Evolutionary conservation across 23 tunicate species (phyloP).

Genomic region (Clavelina lepadiformis): DNA sequence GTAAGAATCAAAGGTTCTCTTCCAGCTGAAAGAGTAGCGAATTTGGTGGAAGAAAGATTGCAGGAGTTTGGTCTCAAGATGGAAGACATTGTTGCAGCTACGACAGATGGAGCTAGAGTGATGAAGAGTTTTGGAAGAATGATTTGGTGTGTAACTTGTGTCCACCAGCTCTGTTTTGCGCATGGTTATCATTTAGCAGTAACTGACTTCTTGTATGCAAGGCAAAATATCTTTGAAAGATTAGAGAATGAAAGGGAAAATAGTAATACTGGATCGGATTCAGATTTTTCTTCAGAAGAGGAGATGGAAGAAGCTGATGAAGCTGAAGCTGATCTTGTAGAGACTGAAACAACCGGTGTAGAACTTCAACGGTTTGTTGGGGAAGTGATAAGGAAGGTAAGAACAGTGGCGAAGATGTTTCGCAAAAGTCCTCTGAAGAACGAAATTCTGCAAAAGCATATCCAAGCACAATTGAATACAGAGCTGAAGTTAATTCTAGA

Average conservation of each 20-base stretch:
- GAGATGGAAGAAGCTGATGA: constrained; percentile 33
- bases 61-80: constrained; percentile 37
- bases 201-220: constrained; percentile 41
- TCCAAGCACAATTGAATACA: constrained; percentile 20
- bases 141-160: constrained; percentile 32
- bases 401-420: constrained; percentile 18
- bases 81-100: constrained; percentile 55
- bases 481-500: constrained; percentile 42
- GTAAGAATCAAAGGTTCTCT: constrained; percentile 31
- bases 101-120: constrained; percentile 58
- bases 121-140: constrained; percentile 62
- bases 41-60: too few relatives aligned
- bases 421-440: constrained; percentile 21
- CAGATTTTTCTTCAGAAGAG: constrained; percentile 38
- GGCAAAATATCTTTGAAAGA: constrained; percentile 22
- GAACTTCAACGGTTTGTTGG: constrained; percentile 41
- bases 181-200: constrained; percentile 52
- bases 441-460: constrained; percentile 48
- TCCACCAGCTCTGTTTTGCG: constrained; percentile 44
- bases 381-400: constrained; percentile 25
- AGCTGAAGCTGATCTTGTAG: constrained; percentile 14
- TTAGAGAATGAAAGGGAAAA: not conserved
- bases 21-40: constrained; percentile 44
- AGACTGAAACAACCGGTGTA: constrained; percentile 2
- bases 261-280: constrained; percentile 21